Conservation (phyloP, 92 coral and sea anemone species). For the Isaurus tuberculatus region DNA sequence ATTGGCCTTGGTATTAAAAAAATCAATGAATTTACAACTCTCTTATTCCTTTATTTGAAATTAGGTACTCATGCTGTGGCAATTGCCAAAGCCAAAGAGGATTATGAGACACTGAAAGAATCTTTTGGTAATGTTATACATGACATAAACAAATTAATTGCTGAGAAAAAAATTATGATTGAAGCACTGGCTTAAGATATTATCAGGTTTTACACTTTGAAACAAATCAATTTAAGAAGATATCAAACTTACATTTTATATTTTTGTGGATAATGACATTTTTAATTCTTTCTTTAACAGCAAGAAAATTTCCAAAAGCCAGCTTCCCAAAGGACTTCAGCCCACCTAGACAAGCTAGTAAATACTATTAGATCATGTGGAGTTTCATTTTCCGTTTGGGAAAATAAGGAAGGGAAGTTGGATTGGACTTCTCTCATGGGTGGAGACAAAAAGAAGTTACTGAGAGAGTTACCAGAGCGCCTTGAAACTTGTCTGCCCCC, state of each 20-base stretch:
- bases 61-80: not conserved
- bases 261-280: too few species aligned
- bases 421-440: conserved; percentile 7
- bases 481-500: not conserved
- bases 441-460: not conserved
- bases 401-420: not conserved
- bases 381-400: conserved; percentile 7
- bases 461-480: not conserved
- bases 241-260: too few species aligned
- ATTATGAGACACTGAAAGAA: not conserved
- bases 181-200: too few species aligned
- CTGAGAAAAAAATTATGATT: not conserved
- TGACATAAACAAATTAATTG: not conserved
- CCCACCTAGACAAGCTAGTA: not conserved
- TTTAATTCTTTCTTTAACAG: not conserved
- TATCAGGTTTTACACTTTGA: too few species aligned
- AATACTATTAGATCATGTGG: not conserved
- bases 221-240: too few species aligned
- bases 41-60: not conserved
- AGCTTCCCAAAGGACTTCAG: conserved; percentile 3
- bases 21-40: not conserved
- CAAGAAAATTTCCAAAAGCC: not conserved
- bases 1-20: too few species aligned
- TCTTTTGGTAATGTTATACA: not conserved
- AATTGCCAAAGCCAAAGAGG: not conserved